Evolutionary conservation across 2,113 vertebrate genomes (phyloP), one percentile per base, ranked within the genome.

Genomic region (Fulmarus glacialis): DNA sequence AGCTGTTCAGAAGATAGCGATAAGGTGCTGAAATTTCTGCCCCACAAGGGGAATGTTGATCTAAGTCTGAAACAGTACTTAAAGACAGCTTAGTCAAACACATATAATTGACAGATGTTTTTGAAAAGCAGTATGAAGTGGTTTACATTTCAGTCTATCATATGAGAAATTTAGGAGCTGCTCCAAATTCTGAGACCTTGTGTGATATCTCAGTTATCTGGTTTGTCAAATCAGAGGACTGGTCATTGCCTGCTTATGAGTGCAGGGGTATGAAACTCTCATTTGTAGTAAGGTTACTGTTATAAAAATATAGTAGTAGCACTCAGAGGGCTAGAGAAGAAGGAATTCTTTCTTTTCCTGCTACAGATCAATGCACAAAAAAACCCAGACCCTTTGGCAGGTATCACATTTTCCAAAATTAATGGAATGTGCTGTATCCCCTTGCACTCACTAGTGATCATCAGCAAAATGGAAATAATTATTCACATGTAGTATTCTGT

Each of bases 1-100:
- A 94, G 87, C 87, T 95, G 89, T 66, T 93, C n/a, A 70, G 85
- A 86, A 95, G 93, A 90, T 34, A 86, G 63, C 78, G 66, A 60
- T 27, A 70, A 95, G 85, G 79, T 92, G 84, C 66, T 94, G 91
- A 96, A 97, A 97, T 95, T 94, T 95, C 93, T 95, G 32, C 62
- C 82, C 42, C 84, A 53, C 26, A 20, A 94, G 74, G 53, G 81
- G 62, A 95, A 73, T 40, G 82, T 82, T 93, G 87, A 86, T 96
- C 91, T 93, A 80, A 94, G 78, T 66, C 85, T 68, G 60, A 91
- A 92, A 53, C 10, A 67, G 81, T 60, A 29, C 73, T 87, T 95
- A 89, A 77, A 82, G 87, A 91, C 73, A 93, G 53, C 58, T 89
- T 85, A 87, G 64, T 79, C 68, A 94, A 91, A 95, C 78, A 89